Conservation (phyloP, 2,888 invertebrate species). For the Pharmacophagus antenor region DNA sequence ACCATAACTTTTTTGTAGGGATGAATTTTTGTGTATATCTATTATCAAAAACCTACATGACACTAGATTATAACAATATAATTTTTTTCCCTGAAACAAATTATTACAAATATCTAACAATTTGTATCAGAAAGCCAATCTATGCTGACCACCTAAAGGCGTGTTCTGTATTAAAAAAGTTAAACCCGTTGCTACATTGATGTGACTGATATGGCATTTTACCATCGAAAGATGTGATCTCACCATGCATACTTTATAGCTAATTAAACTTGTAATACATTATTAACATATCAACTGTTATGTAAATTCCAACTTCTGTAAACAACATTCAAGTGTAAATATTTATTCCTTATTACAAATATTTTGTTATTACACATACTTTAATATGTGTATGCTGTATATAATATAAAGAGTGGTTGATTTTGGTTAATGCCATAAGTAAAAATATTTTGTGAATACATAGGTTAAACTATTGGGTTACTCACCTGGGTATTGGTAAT, state of each 20-base stretch:
- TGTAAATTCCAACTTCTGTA: conserved; percentile 20
- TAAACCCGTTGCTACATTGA: conserved; percentile 18
- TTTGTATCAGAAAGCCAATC: no score
- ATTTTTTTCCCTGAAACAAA: no score
- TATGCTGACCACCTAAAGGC: no score
- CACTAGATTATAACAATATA: no score
- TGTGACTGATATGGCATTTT: conserved; percentile 19
- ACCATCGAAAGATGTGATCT: conserved; percentile 12
- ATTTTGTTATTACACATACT: conserved; percentile 5
- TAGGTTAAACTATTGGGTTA: no score
- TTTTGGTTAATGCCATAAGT: neutral
- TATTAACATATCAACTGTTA: conserved; percentile 2
- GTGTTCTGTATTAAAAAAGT: no score
- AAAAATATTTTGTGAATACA: no score
- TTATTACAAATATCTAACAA: no score
- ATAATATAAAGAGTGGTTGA: neutral
- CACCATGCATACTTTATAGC: conserved; percentile 4
- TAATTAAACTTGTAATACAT: neutral
- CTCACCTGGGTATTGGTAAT: no score
- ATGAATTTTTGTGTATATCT: no score
- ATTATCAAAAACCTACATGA: no score
- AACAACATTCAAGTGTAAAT: conserved; percentile 20
- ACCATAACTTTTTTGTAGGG: no score
- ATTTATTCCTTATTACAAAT: conserved; percentile 6
- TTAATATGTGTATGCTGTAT: neutral